These are phyloP conservation scores for Stenchaetothrips biformis DNA, from an alignment of 2,888 invertebrate genomes.

Conservation along the genomic window DNA sequence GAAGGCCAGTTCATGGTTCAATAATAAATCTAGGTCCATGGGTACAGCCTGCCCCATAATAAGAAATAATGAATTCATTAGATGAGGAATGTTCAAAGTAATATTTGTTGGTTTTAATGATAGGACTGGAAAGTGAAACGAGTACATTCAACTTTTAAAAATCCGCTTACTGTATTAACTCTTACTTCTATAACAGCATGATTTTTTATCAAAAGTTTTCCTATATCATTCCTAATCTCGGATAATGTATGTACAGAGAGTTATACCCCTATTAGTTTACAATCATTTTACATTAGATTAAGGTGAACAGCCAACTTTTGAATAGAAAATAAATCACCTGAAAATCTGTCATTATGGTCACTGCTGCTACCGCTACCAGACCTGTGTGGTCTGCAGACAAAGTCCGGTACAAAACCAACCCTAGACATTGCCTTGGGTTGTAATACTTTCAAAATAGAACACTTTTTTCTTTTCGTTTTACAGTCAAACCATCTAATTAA, in stretches of 20 bases:
- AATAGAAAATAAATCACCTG: constrained; percentile 25
- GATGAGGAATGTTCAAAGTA: constrained; percentile 23
- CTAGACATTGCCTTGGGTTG: constrained; percentile 11
- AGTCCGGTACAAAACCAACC: constrained; percentile 15
- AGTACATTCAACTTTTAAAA: constrained; percentile 22
- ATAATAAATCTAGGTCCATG: constrained; percentile 17
- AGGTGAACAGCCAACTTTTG: constrained; percentile 20
- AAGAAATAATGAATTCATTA: constrained; percentile 17
- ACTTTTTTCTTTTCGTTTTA: constrained; percentile 7
- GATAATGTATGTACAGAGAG: constrained; percentile 38
- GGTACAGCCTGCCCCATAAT: constrained; percentile 7
- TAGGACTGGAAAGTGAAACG: constrained; percentile 19
- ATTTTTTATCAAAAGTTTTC: constrained; percentile 39
- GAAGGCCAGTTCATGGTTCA: constrained; percentile 8
- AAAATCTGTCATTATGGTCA: constrained; percentile 25
- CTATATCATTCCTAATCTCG: constrained; percentile 40
- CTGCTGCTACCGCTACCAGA: constrained; percentile 24
- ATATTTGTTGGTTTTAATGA: constrained; percentile 22
- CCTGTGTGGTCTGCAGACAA: not conserved
- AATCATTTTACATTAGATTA: constrained; percentile 22
- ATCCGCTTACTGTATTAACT: constrained; percentile 23
- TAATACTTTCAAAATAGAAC: constrained; percentile 21
- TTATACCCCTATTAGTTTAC: constrained; percentile 25
- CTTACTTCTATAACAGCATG: constrained; percentile 36
- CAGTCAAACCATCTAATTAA: constrained; percentile 25